A percentile compares a stretch with the other conserved stretches of the same genome.
phyloP scores from a whole-genome alignment of 2,888 invertebrate species.

The Proisotoma minuta region DNA sequence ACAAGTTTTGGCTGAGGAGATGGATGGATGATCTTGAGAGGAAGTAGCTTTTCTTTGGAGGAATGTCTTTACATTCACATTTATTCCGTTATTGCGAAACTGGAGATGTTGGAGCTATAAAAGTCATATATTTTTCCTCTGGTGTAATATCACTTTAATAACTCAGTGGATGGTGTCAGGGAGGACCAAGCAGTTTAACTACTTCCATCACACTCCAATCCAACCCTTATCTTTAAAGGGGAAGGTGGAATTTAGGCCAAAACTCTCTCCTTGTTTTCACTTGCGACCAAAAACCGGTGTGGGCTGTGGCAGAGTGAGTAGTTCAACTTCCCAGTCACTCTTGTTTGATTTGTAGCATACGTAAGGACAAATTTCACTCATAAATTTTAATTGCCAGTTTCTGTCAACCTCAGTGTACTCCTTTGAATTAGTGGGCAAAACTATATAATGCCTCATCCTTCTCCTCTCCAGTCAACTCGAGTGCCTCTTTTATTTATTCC shows the following conservation, averaged over 20 bases:
- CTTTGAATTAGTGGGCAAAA: not conserved
- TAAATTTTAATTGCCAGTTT: slow-evolving; percentile 16
- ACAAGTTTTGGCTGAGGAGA: not conserved
- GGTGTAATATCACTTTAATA: slow-evolving; percentile 16
- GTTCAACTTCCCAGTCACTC: not conserved
- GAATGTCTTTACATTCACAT: not conserved
- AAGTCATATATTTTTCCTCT: slow-evolving; percentile 7
- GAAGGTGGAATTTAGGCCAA: too few relatives aligned
- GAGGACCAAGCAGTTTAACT: slow-evolving; percentile 3
- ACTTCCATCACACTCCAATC: slow-evolving; percentile 14
- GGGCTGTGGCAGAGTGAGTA: not conserved
- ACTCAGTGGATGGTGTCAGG: slow-evolving; percentile 11
- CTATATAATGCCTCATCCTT: not conserved
- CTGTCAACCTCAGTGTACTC: slow-evolving; percentile 6
- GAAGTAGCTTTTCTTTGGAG: not conserved
- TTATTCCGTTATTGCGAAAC: not conserved
- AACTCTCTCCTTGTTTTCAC: not conserved
- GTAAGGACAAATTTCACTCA: slow-evolving; percentile 5
- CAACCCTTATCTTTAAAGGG: too few relatives aligned
- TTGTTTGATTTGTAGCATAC: slow-evolving; percentile 7
- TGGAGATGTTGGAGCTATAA: slow-evolving; percentile 1
- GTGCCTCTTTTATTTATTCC: not conserved
- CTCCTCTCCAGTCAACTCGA: not conserved
- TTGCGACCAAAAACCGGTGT: not conserved
- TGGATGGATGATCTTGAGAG: not conserved